These are phyloP conservation scores for Ylistrum balloti DNA, from an alignment of 1,140 invertebrate genomes.

Conservation along the genomic window DNA sequence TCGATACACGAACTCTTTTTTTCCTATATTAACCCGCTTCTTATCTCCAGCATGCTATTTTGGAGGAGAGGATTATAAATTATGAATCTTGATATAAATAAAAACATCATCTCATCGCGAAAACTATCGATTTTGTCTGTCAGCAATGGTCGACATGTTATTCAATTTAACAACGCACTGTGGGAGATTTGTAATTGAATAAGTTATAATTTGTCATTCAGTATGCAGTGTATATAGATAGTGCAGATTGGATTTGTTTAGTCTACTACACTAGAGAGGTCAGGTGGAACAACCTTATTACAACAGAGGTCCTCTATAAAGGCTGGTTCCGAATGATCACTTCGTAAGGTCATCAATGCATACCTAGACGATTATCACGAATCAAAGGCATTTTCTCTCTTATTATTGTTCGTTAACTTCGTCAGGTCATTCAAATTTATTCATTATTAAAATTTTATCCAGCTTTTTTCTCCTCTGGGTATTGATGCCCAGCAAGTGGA, in stretches of 20 bases:
- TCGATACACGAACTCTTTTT: background rate
- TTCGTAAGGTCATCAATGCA: background rate
- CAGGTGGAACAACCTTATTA: constrained; percentile 15
- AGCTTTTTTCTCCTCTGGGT: constrained; percentile 6
- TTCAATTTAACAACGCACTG: background rate
- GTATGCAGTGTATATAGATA: background rate
- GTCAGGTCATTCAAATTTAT: constrained; percentile 4
- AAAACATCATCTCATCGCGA: background rate
- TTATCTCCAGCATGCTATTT: background rate
- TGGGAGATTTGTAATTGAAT: background rate
- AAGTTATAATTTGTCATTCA: background rate
- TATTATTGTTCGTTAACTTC: background rate
- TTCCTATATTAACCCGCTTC: background rate
- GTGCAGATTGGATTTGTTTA: background rate
- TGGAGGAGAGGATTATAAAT: background rate
- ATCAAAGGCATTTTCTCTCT: background rate
- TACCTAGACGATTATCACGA: background rate
- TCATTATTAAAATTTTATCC: constrained; percentile 36
- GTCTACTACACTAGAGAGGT: background rate
- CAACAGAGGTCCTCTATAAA: background rate
- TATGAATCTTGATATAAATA: background rate
- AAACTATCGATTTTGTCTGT: constrained; percentile 27
- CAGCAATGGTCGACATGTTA: background rate
- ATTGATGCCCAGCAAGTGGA: background rate
- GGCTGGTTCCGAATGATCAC: background rate